phyloP scores from a whole-genome alignment of 2,888 invertebrate genomes.

The Unio pictorum region DNA sequence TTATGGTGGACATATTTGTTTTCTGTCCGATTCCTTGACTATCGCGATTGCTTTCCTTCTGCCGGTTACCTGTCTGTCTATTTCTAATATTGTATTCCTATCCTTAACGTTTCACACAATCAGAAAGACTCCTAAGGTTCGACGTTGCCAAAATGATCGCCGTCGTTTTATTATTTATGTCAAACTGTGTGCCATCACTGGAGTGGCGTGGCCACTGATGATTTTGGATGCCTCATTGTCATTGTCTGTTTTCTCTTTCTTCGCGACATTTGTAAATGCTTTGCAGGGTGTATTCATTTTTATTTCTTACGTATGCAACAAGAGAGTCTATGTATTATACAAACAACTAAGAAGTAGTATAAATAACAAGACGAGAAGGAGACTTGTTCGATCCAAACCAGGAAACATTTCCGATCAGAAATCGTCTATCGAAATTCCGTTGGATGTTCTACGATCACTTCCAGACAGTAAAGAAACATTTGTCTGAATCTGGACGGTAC shows the following conservation, averaged over 20 bases:
- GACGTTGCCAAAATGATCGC: conserved; percentile 15
- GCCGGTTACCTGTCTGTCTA: conserved; percentile 33
- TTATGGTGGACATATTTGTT: conserved; percentile 25
- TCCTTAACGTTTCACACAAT: conserved; percentile 34
- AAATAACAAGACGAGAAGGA: no score
- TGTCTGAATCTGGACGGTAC: no score
- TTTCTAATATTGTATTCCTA: conserved; percentile 39
- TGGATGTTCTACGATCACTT: no score
- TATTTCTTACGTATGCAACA: conserved; percentile 41
- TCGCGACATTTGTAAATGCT: conserved; percentile 40
- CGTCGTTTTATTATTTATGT: conserved; percentile 37
- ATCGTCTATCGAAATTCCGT: no score
- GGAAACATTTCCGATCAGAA: no score
- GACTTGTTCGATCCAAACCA: no score
- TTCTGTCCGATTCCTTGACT: conserved; percentile 12
- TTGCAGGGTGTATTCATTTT: conserved; percentile 51
- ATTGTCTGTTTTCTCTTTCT: conserved; percentile 31
- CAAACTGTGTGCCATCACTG: conserved; percentile 49
- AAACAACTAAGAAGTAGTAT: neutral
- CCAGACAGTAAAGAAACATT: no score
- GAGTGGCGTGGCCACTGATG: conserved; percentile 48
- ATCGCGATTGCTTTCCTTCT: conserved; percentile 33
- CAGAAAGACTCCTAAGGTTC: conserved; percentile 12
- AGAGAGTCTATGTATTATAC: conserved; percentile 36
- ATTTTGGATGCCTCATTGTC: conserved; percentile 43